Evolutionary conservation across 1,140 invertebrate species (phyloP), one percentile per base, ranked within the genome.

Genomic region (Aradophagus sp.): DNA sequence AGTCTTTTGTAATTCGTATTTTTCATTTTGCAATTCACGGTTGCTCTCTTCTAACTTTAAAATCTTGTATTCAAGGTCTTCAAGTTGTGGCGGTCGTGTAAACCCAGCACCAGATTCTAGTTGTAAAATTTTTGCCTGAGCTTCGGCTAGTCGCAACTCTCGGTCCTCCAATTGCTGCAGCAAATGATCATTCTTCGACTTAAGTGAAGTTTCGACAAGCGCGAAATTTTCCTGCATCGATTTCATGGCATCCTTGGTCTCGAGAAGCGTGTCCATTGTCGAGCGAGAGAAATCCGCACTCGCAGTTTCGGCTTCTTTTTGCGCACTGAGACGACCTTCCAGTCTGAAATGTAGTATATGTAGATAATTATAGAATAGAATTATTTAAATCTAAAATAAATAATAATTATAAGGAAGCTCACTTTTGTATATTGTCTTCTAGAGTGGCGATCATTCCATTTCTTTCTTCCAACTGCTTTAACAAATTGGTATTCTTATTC

Each of bases 181-280:
- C 7, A 86, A 72, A 62, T 80, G 68, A 0, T 85, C 81, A 10
- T 79, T 83, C 48, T 86, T 86, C 0, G 77, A 69, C 36, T 83
- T 84, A 0, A 84, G 62, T 0, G 83, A 83, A 15, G 80, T 75
- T 47, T 90, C 89, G 10, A 86, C 84, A 3, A 86, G 69, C 35
- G 87, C 76, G 68, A 90, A 89, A 74, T 88, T 87, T 65, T 88
- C 83, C 59, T 90, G 89, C 86, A 89, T 87, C 6, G 86, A 80
- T 76, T 87, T 87, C 86, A 90, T 88, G 29, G 87, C 86, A 42
- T 87, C 86, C 63, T 88, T 87, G 0, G 88, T 88, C 29, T 88
- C 87, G 12, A 86, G 80, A 39, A 89, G 76, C 32, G 84, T 83
- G 42, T 88, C 86, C 65, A 88, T 79, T 16, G 84, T 86, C 19